Percentiles rank a stretch among this genome's conserved stretches.
These are phyloP conservation scores for Allolobophora icterica DNA, from an alignment of 2,888 invertebrate genomes.

Conservation along the genomic window DNA sequence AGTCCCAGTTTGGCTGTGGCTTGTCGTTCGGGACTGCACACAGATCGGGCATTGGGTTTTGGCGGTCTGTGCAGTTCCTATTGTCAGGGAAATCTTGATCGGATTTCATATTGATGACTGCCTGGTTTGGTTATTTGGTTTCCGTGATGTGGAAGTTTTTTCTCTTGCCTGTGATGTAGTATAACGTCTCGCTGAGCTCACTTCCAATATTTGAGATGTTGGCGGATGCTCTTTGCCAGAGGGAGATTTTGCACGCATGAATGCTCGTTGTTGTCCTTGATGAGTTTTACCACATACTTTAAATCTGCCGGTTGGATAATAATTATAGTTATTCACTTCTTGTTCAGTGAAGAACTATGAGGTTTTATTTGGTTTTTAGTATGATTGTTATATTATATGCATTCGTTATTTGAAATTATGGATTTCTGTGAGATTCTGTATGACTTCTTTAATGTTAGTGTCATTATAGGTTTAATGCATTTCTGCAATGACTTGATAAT, in stretches of 20 bases:
- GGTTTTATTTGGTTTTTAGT: not conserved
- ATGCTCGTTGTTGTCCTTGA: too few relatives aligned
- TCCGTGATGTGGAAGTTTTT: not conserved
- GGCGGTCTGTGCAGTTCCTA: not conserved
- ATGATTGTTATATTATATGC: not conserved
- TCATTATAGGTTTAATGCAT: too few relatives aligned
- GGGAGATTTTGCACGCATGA: too few relatives aligned
- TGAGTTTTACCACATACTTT: too few relatives aligned
- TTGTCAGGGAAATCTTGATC: not conserved
- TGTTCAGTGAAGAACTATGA: not conserved
- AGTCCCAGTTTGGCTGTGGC: not conserved
- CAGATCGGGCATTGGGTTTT: not conserved
- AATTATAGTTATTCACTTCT: not conserved
- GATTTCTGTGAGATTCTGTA: too few relatives aligned
- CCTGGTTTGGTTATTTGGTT: not conserved
- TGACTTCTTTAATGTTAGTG: too few relatives aligned
- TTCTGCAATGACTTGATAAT: too few relatives aligned
- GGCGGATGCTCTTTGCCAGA: not conserved
- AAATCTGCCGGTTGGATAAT: not conserved
- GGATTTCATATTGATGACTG: not conserved
- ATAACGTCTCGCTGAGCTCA: not conserved
- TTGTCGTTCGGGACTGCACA: not conserved
- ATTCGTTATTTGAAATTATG: too few relatives aligned
- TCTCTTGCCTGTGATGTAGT: not conserved
- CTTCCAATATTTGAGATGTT: not conserved